Evolutionary conservation across 2,888 invertebrate genomes (phyloP), one percentile per base, ranked within the genome.

Genomic region (Endotricha flammealis): DNA sequence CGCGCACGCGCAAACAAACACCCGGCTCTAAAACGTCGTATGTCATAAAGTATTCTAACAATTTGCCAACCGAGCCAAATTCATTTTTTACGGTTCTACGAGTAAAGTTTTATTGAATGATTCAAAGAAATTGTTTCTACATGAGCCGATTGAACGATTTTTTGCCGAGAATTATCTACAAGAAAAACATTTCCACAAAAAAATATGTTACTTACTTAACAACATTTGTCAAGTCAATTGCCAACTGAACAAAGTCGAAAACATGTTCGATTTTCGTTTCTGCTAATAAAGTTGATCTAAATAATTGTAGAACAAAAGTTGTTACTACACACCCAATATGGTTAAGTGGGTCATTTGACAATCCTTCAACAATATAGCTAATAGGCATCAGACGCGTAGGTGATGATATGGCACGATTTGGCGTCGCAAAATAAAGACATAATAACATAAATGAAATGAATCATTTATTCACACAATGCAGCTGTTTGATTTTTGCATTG

Each of bases 1-100:
- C 66, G 82, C 85, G 83, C 85, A 81, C 68, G 85, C 85, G 85
- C 81, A 58, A 63, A 65, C 46, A 35, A 45, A 16, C 35, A 43
- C 30, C 33, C 56, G 50, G 31, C 48, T 46, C 36, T 60, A 35
- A 67, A 80, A 75, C 44, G 79, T 42, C 66, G 29, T 66, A 81
- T 53, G 50, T 57, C 41, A 39, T 38, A 37, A 63, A 71, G 53
- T 66, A 82, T 85, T 72, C 65, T 53, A 77, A 74, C 66, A 70
- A 85, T 83, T 69, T 58, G 63, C 57, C 46, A 48, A 63, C 51
- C 45, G 70, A 73, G 85, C 83, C 82, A 85, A 83, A 74, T 50
- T 50, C 49, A 53, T 61, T 67, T 71, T 64, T 68, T 55, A 61
- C 57, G 42, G 48, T 59, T 58, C 50, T 60, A 50, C 56, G 57